Evolutionary conservation across 1,140 invertebrate genomes (phyloP).

Genomic region (Listronotus bonariensis): DNA sequence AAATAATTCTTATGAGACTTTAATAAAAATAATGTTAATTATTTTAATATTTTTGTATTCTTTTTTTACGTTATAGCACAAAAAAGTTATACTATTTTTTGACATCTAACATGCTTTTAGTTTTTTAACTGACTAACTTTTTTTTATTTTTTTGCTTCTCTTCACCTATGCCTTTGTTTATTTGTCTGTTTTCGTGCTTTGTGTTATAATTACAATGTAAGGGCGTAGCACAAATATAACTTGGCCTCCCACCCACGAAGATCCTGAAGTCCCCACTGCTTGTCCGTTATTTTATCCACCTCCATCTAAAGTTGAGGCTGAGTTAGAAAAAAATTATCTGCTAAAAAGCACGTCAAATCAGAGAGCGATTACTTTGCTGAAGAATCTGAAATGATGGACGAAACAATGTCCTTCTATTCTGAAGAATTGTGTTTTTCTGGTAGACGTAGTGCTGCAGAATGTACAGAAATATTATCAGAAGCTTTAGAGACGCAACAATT

Average conservation of each 20-base stretch:
- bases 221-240: slow-evolving; percentile 63
- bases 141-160: slow-evolving; percentile 45
- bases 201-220: slow-evolving; percentile 44
- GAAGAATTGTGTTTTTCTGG: slow-evolving; percentile 51
- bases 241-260: slow-evolving; percentile 60
- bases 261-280: slow-evolving; percentile 51
- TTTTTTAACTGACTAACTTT: not conserved
- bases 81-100: slow-evolving; percentile 14
- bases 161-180: slow-evolving; percentile 37
- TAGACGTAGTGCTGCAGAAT: slow-evolving; percentile 50
- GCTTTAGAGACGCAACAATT: slow-evolving; percentile 53
- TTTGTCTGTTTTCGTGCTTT: slow-evolving; percentile 28
- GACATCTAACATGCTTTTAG: not conserved
- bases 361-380: slow-evolving; percentile 32
- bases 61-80: not conserved
- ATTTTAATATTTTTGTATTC: not conserved
- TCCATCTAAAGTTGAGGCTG: slow-evolving; percentile 44
- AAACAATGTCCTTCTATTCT: slow-evolving; percentile 49
- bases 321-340: slow-evolving; percentile 20
- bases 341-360: slow-evolving; percentile 21
- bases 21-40: too few relatives aligned
- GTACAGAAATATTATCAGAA: slow-evolving; percentile 52
- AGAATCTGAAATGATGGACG: slow-evolving; percentile 40
- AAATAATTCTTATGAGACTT: too few relatives aligned
- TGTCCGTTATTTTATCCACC: slow-evolving; percentile 53